Percentiles rank a stretch among this genome's conserved stretches.
phyloP scores from a whole-genome alignment of 2,888 invertebrate genomes.

The Labia minor region DNA sequence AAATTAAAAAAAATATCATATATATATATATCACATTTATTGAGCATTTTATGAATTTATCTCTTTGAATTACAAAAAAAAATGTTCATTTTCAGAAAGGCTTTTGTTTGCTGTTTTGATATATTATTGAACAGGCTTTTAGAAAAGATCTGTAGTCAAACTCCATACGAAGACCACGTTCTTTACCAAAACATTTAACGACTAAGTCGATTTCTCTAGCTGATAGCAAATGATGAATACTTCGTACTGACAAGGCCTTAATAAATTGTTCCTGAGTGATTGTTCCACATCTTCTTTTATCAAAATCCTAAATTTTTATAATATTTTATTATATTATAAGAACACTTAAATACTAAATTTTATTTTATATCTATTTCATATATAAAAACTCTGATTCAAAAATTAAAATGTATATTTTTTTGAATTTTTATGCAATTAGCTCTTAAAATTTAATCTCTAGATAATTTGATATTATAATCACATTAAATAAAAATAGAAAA shows the following conservation, averaged over 20 bases:
- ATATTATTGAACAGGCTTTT: conserved; percentile 52
- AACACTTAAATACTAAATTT: neutral
- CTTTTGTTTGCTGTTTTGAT: conserved; percentile 33
- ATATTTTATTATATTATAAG: neutral
- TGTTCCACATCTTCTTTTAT: conserved; percentile 54
- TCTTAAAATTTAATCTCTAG: too few species aligned
- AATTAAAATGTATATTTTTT: too few species aligned
- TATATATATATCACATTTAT: too few species aligned
- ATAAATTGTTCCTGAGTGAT: conserved; percentile 51
- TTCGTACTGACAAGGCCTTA: conserved; percentile 52
- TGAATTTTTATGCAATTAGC: too few species aligned
- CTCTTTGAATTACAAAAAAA: too few species aligned
- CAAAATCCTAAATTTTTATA: conserved; percentile 47
- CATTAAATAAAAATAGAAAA: too few species aligned
- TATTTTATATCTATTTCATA: too few species aligned
- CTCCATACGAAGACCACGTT: conserved; percentile 48
- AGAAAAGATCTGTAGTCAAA: conserved; percentile 61
- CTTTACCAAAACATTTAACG: conserved; percentile 61
- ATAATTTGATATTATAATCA: too few species aligned
- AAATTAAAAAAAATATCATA: too few species aligned
- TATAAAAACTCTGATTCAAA: too few species aligned
- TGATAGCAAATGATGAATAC: conserved; percentile 52
- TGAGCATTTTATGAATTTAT: too few species aligned
- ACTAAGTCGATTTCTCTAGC: conserved; percentile 56
- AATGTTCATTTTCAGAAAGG: conserved; percentile 28